Evolutionary conservation across 2,113 vertebrate species (phyloP).

Genomic region (Scartelaos histophorus): DNA sequence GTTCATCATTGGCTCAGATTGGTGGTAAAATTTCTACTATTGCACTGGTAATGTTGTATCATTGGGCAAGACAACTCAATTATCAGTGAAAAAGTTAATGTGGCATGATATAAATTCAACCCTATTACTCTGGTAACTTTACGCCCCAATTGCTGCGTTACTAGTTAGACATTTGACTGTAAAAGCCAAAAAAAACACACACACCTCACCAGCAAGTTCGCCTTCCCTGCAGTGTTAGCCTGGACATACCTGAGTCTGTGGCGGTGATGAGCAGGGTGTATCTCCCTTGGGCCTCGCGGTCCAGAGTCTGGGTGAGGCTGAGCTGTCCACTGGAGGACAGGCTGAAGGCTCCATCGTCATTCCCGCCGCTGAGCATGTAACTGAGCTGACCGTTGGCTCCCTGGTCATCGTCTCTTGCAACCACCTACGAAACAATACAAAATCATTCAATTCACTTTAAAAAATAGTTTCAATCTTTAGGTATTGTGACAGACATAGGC

Average conservation of each 20-base stretch:
- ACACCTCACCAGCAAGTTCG: not conserved
- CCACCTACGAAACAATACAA: slow-evolving; percentile 76
- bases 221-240: not conserved
- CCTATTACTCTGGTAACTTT: no score
- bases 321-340: slow-evolving; percentile 88
- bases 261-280: slow-evolving; percentile 87
- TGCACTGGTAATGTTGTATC: no score
- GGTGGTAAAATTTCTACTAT: no score
- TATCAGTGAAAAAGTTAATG: no score
- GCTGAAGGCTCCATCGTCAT: slow-evolving; percentile 84
- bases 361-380: slow-evolving; percentile 83
- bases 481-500: no score
- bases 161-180: no score
- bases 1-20: no score
- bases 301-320: slow-evolving; percentile 82
- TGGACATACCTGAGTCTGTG: slow-evolving; percentile 84
- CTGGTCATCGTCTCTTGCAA: slow-evolving; percentile 93
- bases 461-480: no score
- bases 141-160: no score
- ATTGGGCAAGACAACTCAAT: no score
- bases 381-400: slow-evolving; percentile 86
- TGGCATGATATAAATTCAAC: no score
- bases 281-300: slow-evolving; percentile 83
- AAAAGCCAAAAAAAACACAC: no score
- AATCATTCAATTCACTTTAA: not conserved